These are phyloP conservation scores for Zeus faber DNA, from an alignment of 2,113 vertebrate species.

Conservation along the genomic window DNA sequence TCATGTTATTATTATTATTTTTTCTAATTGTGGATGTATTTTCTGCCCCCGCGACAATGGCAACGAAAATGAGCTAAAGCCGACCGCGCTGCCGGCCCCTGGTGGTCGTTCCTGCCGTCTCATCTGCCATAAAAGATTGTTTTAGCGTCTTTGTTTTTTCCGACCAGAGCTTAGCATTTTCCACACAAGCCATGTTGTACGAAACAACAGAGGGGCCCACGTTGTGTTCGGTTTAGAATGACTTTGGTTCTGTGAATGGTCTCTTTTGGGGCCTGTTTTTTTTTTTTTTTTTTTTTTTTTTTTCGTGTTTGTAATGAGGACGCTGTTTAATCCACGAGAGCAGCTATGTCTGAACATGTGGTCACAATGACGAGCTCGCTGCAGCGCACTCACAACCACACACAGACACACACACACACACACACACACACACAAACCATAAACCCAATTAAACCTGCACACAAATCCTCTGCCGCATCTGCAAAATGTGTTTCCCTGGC, in stretches of 20 bases:
- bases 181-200: conserved; percentile 33
- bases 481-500: background rate
- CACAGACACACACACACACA: too few species aligned
- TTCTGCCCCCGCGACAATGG: conserved; percentile 23
- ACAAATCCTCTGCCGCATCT: background rate
- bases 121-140: conserved; percentile 56
- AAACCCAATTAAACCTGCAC: too few species aligned
- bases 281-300: conserved; percentile 26
- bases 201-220: conserved; percentile 56
- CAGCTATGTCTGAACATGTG: conserved; percentile 18
- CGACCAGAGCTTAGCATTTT: conserved; percentile 8
- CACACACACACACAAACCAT: too few species aligned
- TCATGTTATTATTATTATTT: background rate
- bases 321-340: conserved; percentile 58
- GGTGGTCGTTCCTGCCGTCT: conserved; percentile 26
- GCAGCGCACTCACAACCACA: too few species aligned
- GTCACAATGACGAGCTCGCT: conserved; percentile 17
- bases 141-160: conserved; percentile 58
- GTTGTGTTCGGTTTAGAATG: conserved; percentile 64
- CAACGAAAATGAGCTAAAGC: conserved; percentile 42
- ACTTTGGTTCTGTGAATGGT: conserved; percentile 41
- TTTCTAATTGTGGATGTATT: background rate
- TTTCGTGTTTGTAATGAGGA: conserved; percentile 41
- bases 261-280: conserved; percentile 50
- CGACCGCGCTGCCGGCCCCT: conserved; percentile 38